These are phyloP conservation scores for Mungos mungo DNA, from an alignment of 2,113 vertebrate genomes.

Conservation along the genomic window DNA sequence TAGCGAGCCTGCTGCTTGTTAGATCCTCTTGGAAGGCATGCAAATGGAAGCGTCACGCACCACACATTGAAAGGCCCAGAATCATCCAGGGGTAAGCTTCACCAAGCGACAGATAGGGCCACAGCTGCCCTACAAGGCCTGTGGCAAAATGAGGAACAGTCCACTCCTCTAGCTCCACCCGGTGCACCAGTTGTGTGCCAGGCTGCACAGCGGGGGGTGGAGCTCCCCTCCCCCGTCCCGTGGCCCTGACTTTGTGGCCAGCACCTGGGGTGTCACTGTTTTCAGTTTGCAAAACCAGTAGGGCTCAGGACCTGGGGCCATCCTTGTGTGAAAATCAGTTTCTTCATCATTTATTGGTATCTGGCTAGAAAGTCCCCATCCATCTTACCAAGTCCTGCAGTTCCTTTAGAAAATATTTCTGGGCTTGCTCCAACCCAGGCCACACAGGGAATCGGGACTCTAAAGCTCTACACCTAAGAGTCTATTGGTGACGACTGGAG, in stretches of 20 bases:
- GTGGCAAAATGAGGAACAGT: neutral
- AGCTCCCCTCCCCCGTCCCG: neutral
- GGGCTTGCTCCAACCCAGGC: neutral
- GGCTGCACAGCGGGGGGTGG: neutral
- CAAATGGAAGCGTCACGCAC: neutral
- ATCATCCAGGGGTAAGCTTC: neutral
- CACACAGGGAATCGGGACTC: neutral
- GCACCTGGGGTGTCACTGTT: neutral
- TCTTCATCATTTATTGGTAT: neutral
- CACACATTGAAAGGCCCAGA: neutral
- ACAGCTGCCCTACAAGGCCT: neutral
- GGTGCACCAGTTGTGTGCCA: neutral
- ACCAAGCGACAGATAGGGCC: neutral
- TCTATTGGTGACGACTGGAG: neutral
- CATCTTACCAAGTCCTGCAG: neutral
- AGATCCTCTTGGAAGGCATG: neutral
- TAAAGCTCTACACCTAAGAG: neutral
- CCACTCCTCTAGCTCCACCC: accelerated
- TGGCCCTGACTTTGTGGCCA: neutral
- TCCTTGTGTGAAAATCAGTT: neutral
- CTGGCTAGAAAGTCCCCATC: neutral
- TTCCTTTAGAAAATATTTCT: neutral
- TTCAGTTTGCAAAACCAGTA: neutral
- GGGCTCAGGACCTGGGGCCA: neutral
- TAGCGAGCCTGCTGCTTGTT: neutral